These are phyloP conservation scores for Spisula solida DNA, from an alignment of 2,888 invertebrate genomes.

Conservation along the genomic window DNA sequence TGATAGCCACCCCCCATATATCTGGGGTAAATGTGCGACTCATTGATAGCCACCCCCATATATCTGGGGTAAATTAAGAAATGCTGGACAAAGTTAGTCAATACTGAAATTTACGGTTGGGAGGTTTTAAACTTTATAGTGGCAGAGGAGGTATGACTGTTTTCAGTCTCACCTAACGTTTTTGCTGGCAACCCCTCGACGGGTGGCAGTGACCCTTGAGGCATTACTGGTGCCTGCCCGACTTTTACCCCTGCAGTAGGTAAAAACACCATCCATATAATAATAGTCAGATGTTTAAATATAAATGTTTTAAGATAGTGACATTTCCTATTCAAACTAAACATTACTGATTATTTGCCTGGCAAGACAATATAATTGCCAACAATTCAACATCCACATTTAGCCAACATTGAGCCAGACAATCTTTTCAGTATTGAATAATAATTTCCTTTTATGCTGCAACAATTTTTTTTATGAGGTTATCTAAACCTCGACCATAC, in stretches of 20 bases:
- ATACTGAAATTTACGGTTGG: neutral
- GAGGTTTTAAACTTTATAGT: neutral
- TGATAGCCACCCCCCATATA: too few species aligned
- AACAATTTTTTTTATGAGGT: too few species aligned
- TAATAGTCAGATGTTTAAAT: neutral
- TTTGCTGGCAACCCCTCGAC: constrained; percentile 77
- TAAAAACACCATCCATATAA: constrained; percentile 44
- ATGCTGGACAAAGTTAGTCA: neutral
- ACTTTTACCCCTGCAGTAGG: constrained; percentile 70
- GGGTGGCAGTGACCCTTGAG: constrained; percentile 69
- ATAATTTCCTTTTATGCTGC: too few species aligned
- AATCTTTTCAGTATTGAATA: too few species aligned
- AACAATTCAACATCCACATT: too few species aligned
- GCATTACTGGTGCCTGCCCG: constrained; percentile 55
- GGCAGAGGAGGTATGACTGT: constrained; percentile 51
- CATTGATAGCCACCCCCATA: too few species aligned
- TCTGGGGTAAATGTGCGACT: too few species aligned
- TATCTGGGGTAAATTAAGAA: too few species aligned
- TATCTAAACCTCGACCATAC: too few species aligned
- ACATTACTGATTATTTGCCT: too few species aligned
- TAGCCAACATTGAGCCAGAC: too few species aligned
- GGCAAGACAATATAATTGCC: too few species aligned
- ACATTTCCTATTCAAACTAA: neutral
- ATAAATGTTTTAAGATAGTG: neutral
- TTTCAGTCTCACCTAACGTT: constrained; percentile 79